These are phyloP conservation scores for Tor tambroides DNA, from an alignment of 2,113 vertebrate genomes.

Conservation along the genomic window DNA sequence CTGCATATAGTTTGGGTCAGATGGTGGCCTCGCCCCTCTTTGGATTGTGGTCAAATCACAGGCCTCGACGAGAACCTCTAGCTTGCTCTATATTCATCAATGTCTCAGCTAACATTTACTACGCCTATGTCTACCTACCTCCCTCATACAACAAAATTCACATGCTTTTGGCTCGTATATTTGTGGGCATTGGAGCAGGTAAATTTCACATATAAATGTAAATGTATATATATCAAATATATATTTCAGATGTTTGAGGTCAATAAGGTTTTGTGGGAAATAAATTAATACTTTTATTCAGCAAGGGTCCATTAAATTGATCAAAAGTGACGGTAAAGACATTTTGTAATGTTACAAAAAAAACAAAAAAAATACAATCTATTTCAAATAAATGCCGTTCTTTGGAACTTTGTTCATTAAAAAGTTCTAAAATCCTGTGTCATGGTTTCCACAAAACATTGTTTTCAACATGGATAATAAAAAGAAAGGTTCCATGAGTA, in stretches of 20 bases:
- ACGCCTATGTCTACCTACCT: conserved; percentile 86
- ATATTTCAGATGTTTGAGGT: too few species aligned
- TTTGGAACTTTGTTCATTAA: neutral
- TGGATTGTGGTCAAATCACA: conserved; percentile 92
- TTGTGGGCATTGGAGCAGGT: conserved; percentile 98
- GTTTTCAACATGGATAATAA: too few species aligned
- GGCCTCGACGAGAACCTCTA: conserved; percentile 88
- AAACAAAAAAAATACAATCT: too few species aligned
- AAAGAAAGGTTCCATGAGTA: too few species aligned
- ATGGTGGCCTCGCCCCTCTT: conserved; percentile 94
- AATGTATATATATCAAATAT: too few species aligned
- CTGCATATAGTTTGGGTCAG: conserved; percentile 92
- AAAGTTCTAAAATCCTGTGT: neutral
- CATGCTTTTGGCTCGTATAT: conserved; percentile 85
- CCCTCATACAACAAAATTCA: conserved; percentile 87
- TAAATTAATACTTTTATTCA: neutral
- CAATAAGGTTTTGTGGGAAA: too few species aligned
- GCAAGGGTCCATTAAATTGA: neutral
- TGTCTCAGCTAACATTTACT: conserved; percentile 88
- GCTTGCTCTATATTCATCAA: conserved; percentile 87
- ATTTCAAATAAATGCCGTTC: neutral
- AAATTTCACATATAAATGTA: too few species aligned
- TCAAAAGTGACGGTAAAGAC: neutral
- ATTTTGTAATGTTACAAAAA: neutral
- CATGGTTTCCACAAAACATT: too few species aligned